These are phyloP conservation scores for Cinclus cinclus DNA, from an alignment of 2,113 vertebrate genomes.

Conservation along the genomic window DNA sequence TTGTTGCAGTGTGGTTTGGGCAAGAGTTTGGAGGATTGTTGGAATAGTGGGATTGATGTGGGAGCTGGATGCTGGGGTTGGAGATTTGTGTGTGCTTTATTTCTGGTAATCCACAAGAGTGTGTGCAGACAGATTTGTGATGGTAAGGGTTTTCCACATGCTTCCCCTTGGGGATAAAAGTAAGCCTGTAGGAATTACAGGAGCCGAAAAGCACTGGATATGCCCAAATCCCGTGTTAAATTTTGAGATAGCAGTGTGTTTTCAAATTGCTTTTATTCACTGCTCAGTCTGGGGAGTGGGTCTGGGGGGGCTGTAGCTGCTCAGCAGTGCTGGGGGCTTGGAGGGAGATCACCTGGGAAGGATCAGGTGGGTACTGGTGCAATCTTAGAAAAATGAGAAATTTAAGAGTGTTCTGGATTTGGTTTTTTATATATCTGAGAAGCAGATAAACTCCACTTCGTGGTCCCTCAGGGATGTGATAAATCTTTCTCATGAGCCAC, in stretches of 20 bases:
- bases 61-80: neutral
- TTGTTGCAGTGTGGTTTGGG: neutral
- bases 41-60: neutral
- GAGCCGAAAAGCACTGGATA: neutral
- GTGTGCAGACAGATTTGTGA: neutral
- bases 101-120: neutral
- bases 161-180: neutral
- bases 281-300: neutral
- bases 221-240: neutral
- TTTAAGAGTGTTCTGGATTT: neutral
- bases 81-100: neutral
- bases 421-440: neutral
- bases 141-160: neutral
- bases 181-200: neutral
- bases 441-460: neutral
- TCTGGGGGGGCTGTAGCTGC: neutral
- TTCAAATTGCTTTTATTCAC: neutral
- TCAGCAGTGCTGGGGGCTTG: neutral
- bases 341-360: neutral
- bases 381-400: neutral
- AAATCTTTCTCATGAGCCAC: neutral
- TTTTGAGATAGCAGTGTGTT: neutral
- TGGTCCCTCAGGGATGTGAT: neutral
- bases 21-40: rapidly evolving
- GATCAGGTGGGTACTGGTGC: neutral